phyloP scores from a whole-genome alignment of 1,140 invertebrate species.

The Oscheius sp. region DNA sequence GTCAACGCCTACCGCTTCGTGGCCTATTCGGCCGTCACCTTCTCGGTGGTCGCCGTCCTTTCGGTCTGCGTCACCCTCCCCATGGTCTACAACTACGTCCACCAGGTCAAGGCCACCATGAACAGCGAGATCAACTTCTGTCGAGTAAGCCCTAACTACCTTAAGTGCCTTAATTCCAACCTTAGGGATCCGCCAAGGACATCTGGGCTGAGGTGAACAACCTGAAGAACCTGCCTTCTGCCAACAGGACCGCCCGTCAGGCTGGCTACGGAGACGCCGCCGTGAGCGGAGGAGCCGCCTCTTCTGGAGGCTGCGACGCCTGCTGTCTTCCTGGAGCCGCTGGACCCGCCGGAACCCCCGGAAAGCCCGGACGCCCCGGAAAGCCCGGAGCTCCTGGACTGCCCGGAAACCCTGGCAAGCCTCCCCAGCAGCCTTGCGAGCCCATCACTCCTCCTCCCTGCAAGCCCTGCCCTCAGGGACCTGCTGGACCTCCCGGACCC shows the following conservation, averaged over 20 bases:
- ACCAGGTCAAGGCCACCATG: constrained; percentile 27
- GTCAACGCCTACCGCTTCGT: constrained; percentile 38
- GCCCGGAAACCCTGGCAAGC: constrained; percentile 30
- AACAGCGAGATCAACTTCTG: constrained; percentile 29
- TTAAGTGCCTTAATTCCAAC: no score
- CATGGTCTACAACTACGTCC: constrained; percentile 35
- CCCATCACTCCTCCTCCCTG: constrained; percentile 36
- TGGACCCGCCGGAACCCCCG: constrained; percentile 37
- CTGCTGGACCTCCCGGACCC: constrained; percentile 32
- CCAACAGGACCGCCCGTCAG: constrained; percentile 43
- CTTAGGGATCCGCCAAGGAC: constrained; percentile 43
- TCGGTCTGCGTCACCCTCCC: constrained; percentile 35
- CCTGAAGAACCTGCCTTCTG: constrained; percentile 28
- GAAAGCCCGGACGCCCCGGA: constrained; percentile 38
- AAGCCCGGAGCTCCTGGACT: constrained; percentile 36
- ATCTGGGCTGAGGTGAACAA: constrained; percentile 39
- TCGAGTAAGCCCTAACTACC: no score
- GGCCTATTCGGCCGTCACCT: constrained; percentile 33
- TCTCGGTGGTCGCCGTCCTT: constrained; percentile 32
- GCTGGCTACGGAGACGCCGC: constrained; percentile 34
- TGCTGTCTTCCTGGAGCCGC: constrained; percentile 41
- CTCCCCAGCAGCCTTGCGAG: constrained; percentile 36
- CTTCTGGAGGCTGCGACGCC: constrained; percentile 34
- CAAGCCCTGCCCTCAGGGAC: constrained; percentile 35
- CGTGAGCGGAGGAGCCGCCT: not conserved